Conservation (phyloP, 2,888 invertebrate species). For the Schizaphis graminum region DNA sequence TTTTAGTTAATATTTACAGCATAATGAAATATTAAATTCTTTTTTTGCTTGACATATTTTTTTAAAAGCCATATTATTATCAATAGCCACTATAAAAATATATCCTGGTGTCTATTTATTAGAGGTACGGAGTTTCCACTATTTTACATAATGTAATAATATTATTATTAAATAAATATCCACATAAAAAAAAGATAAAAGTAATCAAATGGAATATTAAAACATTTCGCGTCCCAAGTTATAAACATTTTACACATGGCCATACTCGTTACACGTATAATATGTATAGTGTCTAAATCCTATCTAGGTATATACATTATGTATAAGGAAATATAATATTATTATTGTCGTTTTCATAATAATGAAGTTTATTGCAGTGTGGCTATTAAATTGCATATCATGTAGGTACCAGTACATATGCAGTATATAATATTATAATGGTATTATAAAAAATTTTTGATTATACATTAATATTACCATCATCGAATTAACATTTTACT, state of each 20-base stretch:
- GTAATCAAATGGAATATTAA: neutral
- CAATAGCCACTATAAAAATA: neutral
- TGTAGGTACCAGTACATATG: neutral
- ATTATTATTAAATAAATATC: neutral
- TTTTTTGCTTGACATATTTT: neutral
- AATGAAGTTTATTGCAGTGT: neutral
- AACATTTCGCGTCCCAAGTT: neutral
- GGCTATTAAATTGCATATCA: neutral
- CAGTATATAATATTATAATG: neutral
- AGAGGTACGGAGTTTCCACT: neutral
- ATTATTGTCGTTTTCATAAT: neutral
- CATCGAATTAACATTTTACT: neutral
- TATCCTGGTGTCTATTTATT: neutral
- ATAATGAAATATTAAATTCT: neutral
- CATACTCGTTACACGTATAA: neutral
- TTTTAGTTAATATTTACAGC: neutral
- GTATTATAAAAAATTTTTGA: neutral
- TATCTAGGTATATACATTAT: neutral
- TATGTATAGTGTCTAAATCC: neutral
- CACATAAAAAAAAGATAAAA: neutral
- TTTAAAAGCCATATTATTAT: neutral
- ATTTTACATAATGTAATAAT: neutral
- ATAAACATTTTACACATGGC: neutral
- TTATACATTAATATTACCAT: neutral
- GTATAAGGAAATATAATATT: neutral